phyloP scores from a whole-genome alignment of 2,888 invertebrate species.

The Drosophila buzzatii region DNA sequence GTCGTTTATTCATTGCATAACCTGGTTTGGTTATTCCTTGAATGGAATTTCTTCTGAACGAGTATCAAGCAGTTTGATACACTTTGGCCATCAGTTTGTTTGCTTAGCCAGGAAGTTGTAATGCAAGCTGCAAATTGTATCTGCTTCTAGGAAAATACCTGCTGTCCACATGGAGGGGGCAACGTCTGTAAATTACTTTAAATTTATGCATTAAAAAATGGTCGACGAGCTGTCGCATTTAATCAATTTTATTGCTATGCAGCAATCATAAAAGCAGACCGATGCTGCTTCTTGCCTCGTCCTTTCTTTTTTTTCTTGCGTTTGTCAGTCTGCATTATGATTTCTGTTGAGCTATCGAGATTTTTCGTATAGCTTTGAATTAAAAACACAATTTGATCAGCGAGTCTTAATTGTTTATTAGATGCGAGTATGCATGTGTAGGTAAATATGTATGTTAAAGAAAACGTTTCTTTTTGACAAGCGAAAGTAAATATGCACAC shows the following conservation, averaged over 20 bases:
- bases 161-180: neutral
- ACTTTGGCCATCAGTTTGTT: neutral
- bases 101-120: neutral
- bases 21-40: too few relatives aligned
- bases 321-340: constrained; percentile 36
- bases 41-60: neutral
- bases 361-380: too few relatives aligned
- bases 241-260: constrained; percentile 82
- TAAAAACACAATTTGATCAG: too few relatives aligned
- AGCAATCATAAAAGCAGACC: constrained; percentile 60
- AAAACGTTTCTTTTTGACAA: too few relatives aligned
- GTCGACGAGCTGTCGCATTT: constrained; percentile 71
- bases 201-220: constrained; percentile 76
- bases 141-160: neutral
- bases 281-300: constrained; percentile 17
- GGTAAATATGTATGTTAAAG: too few relatives aligned
- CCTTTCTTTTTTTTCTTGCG: neutral
- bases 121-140: too few relatives aligned
- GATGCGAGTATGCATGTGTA: too few relatives aligned
- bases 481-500: too few relatives aligned
- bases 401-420: too few relatives aligned
- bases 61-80: neutral
- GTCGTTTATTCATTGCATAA: too few relatives aligned
- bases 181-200: constrained; percentile 37
- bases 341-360: too few relatives aligned